Conservation (phyloP, 1,140 invertebrate species). For the Microvelia longipes region DNA sequence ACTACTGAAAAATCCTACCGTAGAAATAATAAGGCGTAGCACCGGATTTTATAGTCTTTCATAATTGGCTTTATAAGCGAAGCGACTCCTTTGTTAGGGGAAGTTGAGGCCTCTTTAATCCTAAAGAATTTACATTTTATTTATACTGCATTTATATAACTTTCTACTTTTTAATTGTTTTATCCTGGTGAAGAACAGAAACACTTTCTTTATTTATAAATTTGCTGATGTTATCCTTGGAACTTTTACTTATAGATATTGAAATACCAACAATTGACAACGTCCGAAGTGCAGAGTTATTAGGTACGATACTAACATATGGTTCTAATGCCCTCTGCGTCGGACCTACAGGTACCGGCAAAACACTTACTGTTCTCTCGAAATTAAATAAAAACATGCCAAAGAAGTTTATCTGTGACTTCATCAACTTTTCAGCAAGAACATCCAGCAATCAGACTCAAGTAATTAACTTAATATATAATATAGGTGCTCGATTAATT, state of each 20-base stretch:
- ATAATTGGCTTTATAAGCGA: no score
- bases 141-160: no score
- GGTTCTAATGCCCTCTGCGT: constrained; percentile 52
- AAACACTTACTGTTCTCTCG: constrained; percentile 54
- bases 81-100: no score
- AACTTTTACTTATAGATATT: constrained; percentile 38
- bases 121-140: no score
- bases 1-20: no score
- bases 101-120: no score
- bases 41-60: no score
- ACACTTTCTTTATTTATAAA: no score
- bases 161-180: no score
- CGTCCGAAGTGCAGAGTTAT: constrained; percentile 35
- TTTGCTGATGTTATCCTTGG: no score
- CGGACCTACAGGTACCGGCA: constrained; percentile 68
- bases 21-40: no score
- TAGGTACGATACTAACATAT: constrained; percentile 40
- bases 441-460: constrained; percentile 63
- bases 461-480: constrained; percentile 35
- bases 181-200: no score
- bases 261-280: constrained; percentile 53
- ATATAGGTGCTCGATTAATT: background rate
- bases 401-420: constrained; percentile 53
- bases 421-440: constrained; percentile 63
- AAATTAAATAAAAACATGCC: constrained; percentile 42